A percentile compares a stretch with the other conserved stretches of the same genome.
phyloP scores from a whole-genome alignment of 1,140 invertebrate species.

The Streblospio benedicti region DNA sequence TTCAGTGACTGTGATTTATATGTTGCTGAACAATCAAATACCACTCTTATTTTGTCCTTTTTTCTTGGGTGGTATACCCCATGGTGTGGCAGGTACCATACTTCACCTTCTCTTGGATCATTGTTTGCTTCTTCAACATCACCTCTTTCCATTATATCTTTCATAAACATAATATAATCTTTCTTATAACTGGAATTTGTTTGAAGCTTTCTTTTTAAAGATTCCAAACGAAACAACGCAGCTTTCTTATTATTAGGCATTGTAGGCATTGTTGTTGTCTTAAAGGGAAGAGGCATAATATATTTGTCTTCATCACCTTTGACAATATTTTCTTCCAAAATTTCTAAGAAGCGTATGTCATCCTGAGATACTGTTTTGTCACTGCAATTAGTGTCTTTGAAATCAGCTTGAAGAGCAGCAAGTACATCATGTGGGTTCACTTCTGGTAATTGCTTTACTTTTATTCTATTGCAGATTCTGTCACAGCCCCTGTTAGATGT shows the following conservation, averaged over 20 bases:
- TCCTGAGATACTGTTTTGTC: background rate
- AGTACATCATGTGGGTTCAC: too few relatives aligned
- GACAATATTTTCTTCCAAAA: background rate
- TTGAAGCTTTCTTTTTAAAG: background rate
- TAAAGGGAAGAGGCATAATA: conserved; percentile 4
- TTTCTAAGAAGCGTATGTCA: background rate
- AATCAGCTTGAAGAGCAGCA: conserved; percentile 3
- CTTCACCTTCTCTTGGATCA: too few relatives aligned
- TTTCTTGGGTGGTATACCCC: conserved; percentile 20
- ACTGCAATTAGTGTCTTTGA: background rate
- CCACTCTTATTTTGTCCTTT: conserved; percentile 20
- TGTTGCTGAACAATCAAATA: conserved; percentile 23
- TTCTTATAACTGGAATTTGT: background rate
- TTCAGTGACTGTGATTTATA: conserved; percentile 28
- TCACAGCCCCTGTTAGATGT: background rate
- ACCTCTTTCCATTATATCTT: conserved; percentile 1
- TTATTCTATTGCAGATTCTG: too few relatives aligned
- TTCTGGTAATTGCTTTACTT: too few relatives aligned
- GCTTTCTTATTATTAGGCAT: conserved; percentile 4
- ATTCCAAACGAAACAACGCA: background rate
- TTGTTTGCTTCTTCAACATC: background rate
- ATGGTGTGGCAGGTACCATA: conserved; percentile 25
- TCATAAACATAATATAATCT: background rate
- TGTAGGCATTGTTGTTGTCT: background rate
- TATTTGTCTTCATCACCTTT: background rate